Percentiles rank a stretch among this genome's conserved stretches.
phyloP scores from a whole-genome alignment of 2,113 vertebrate genomes.

The Oncorhynchus gorbuscha region DNA sequence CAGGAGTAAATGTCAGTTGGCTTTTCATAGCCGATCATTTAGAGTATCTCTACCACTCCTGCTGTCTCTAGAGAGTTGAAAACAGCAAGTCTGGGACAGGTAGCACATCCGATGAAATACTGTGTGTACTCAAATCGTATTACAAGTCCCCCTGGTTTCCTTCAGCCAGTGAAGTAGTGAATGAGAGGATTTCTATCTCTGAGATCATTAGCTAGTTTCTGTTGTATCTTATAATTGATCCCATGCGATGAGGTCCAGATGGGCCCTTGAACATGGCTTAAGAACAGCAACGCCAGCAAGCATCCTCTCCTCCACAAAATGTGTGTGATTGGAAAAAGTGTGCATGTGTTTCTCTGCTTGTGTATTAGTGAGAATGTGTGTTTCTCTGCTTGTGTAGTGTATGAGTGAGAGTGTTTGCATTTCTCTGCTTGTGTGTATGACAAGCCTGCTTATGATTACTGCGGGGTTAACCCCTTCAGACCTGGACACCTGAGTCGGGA shows the following conservation, averaged over 20 bases:
- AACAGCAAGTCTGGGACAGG: no score
- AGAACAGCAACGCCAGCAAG: constrained; percentile 70
- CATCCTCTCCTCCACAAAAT: constrained; percentile 43
- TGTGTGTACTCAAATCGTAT: no score
- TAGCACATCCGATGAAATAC: no score
- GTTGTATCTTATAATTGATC: constrained; percentile 72
- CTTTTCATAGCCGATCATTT: no score
- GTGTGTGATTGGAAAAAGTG: not conserved
- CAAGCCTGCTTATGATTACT: constrained; percentile 33
- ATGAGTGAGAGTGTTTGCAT: no score
- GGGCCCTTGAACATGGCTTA: constrained; percentile 49
- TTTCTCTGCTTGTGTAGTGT: constrained; percentile 1
- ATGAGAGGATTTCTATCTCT: constrained; percentile 30
- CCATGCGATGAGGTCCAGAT: constrained; percentile 64
- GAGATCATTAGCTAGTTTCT: constrained; percentile 60
- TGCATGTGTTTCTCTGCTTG: not conserved
- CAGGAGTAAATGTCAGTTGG: no score
- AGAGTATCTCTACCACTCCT: no score
- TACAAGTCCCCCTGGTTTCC: not conserved
- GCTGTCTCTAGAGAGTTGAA: no score
- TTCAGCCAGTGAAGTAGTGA: constrained; percentile 16
- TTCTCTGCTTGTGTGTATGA: constrained; percentile 1
- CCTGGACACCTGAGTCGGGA: constrained; percentile 28
- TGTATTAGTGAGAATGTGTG: not conserved
- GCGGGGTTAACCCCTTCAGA: constrained; percentile 58